Percentiles rank a stretch among this genome's conserved stretches.
Evolutionary conservation across 2,797 vertebrate species (phyloP).

Genomic region (Sparus aurata): DNA sequence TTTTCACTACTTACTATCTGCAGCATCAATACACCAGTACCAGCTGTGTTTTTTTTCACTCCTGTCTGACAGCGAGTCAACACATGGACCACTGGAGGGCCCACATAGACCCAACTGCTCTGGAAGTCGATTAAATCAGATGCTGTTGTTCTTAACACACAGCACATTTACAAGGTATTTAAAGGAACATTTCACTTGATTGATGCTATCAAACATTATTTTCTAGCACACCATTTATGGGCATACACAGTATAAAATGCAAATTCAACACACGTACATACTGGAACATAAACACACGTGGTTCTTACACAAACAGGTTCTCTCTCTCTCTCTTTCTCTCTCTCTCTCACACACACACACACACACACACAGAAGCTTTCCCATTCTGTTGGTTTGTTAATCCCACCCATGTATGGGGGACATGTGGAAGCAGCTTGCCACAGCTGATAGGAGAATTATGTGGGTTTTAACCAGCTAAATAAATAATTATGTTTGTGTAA

Average conservation of each 20-base stretch:
- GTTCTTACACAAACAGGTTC: conserved; percentile 29
- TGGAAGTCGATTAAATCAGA: too few species aligned
- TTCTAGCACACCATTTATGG: background rate
- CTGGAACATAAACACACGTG: conserved; percentile 9
- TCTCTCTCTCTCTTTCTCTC: too few species aligned
- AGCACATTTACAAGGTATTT: background rate
- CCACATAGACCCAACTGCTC: too few species aligned
- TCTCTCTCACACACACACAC: background rate
- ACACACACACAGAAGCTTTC: conserved; percentile 38
- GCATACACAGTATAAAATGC: background rate
- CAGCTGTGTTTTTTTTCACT: too few species aligned
- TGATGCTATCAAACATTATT: background rate
- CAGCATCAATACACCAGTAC: too few species aligned
- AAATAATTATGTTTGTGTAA: conserved; percentile 87
- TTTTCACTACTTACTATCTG: too few species aligned
- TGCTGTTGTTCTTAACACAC: too few species aligned
- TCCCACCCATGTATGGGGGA: conserved; percentile 80
- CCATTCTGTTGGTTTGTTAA: conserved; percentile 73
- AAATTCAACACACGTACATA: conserved; percentile 8
- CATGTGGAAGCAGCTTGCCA: conserved; percentile 83
- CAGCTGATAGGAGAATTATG: conserved; percentile 85
- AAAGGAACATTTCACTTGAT: background rate
- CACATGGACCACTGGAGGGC: too few species aligned
- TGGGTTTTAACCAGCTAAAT: conserved; percentile 85
- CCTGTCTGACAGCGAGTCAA: too few species aligned